Percentiles rank a stretch among this genome's conserved stretches.
phyloP scores from a whole-genome alignment of 2,797 vertebrate species.

The Oreortyx pictus region DNA sequence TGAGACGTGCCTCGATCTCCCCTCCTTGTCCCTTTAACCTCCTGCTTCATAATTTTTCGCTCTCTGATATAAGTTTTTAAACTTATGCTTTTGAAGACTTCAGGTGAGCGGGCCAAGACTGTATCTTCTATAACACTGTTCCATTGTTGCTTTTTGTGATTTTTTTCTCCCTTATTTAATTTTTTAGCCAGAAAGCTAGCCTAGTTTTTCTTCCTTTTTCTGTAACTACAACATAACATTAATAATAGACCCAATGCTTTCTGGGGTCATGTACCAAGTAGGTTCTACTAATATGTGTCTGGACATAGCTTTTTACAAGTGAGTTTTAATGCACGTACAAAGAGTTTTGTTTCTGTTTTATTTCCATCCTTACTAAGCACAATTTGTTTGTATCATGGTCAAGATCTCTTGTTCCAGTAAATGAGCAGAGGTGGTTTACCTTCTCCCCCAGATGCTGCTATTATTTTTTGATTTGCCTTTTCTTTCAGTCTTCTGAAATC shows the following conservation, averaged over 20 bases:
- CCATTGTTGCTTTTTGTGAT: neutral
- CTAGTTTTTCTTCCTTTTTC: neutral
- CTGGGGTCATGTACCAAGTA: fast-evolving
- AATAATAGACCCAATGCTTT: neutral
- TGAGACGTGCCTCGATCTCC: neutral
- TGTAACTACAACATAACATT: neutral
- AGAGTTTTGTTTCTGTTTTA: neutral
- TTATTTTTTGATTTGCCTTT: neutral
- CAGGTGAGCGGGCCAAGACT: neutral
- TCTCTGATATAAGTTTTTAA: neutral
- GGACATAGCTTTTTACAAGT: neutral
- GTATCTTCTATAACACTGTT: neutral
- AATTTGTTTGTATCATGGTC: neutral
- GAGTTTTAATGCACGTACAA: neutral
- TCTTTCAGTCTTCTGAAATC: neutral
- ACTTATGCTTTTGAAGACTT: neutral
- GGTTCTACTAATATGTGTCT: neutral
- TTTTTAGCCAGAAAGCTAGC: neutral
- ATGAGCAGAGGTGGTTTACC: neutral
- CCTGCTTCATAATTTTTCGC: neutral
- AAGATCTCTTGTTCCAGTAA: neutral
- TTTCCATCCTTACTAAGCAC: neutral
- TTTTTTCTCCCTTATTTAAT: neutral
- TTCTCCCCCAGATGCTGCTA: neutral
- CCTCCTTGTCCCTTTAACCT: neutral